Evolutionary conservation across 2,888 invertebrate species (phyloP), one percentile per base, ranked within the genome.

Genomic region (Parnassius glacialis): DNA sequence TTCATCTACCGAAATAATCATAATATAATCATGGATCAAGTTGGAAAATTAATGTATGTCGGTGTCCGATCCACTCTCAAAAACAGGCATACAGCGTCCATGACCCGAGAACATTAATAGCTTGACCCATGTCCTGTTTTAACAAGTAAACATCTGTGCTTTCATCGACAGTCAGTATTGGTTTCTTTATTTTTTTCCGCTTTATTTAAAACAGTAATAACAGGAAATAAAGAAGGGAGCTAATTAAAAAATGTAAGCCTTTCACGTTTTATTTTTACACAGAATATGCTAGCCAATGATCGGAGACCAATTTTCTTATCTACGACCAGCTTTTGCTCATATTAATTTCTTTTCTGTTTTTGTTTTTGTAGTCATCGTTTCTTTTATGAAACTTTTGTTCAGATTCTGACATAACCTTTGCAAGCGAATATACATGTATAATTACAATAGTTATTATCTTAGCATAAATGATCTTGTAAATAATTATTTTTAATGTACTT

Each of bases 161-260:
- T 59, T 59, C 48, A 52, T 56, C 59, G 52, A 34, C 56, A 56
- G 59, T 34, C 34, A 50, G 52, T 57, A 63, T 63, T 63, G 59
- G 59, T 55, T 63, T 59, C 59, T 63, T 63, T 56, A 55, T 60
- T 20, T 59, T 47, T 63, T 59, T 52, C 59, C 56, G 52, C 52
- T 63, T 56, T 59, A 63, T 63, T 62, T 63, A 47, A 48, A 56
- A 59, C 55, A 63, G 52, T 48, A 59, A 52, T 16, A 53, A 51
- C 58, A 55, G 43, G 52, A 52, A 56, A 63, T 59, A 63, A 56
- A 63, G 56, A 56, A 63, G 59, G 34, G 59, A 34, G 52, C 59
- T 63, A 63, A 63, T 63, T 59, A 63, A 63, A 63, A 63, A 56
- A 52, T 59, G 59, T 59, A 63, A 59, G 59, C 63, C 59, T 59